Percentiles rank a stretch among this genome's conserved stretches.
These are phyloP conservation scores for Toxonevra muliebris DNA, from an alignment of 2,888 invertebrate species.

Conservation along the genomic window DNA sequence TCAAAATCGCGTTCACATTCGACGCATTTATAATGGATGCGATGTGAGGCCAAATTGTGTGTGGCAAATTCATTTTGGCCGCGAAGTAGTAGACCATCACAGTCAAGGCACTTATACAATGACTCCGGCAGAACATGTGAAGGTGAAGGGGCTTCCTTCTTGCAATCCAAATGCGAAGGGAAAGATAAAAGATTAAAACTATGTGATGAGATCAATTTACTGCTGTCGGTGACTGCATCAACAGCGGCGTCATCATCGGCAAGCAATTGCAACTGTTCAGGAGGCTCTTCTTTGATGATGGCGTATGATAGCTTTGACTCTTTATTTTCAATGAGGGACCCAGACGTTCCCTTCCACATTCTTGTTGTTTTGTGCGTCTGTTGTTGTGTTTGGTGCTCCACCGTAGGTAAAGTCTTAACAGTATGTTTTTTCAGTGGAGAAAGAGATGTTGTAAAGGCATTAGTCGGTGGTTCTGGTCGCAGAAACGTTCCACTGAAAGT, in stretches of 20 bases:
- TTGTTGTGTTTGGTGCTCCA: not conserved
- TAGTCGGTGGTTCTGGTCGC: conserved; percentile 42
- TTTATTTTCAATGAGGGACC: conserved; percentile 12
- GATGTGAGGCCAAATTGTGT: conserved; percentile 57
- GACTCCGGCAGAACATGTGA: conserved; percentile 31
- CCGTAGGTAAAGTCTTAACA: too few species aligned
- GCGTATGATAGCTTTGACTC: conserved; percentile 41
- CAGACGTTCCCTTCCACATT: not conserved
- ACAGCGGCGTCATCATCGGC: conserved; percentile 22
- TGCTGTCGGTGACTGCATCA: conserved; percentile 20
- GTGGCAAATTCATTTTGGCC: conserved; percentile 49
- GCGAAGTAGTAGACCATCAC: conserved; percentile 52
- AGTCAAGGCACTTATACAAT: conserved; percentile 61
- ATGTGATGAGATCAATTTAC: conserved; percentile 31
- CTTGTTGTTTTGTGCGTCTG: conserved; percentile 15
- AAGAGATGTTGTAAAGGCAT: conserved; percentile 3
- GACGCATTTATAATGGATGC: conserved; percentile 55
- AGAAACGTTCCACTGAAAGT: conserved; percentile 57
- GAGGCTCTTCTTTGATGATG: conserved; percentile 50
- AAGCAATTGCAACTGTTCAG: conserved; percentile 41
- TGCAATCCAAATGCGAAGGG: not conserved
- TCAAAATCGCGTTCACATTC: conserved; percentile 61
- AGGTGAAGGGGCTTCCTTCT: not conserved
- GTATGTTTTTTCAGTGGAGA: too few species aligned
- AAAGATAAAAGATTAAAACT: conserved; percentile 34